Conservation (phyloP, 2,888 invertebrate species). For the Lasioglossum villosulum region DNA sequence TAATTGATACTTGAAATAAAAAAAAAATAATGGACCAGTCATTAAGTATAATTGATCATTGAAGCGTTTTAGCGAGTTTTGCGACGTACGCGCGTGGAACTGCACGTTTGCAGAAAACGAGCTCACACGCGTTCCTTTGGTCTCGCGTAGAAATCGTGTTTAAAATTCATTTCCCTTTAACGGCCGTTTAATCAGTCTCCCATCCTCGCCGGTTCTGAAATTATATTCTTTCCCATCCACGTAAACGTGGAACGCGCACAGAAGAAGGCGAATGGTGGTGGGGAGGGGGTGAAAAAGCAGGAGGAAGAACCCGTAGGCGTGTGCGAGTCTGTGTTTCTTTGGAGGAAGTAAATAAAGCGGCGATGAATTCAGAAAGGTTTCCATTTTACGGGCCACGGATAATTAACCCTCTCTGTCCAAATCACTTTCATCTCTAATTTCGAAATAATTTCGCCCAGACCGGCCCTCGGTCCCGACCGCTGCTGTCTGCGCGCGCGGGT, state of each 20-base stretch:
- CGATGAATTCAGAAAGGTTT: slow-evolving; percentile 27
- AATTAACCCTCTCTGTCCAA: slow-evolving; percentile 38
- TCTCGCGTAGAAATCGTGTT: slow-evolving; percentile 29
- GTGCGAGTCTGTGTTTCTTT: slow-evolving; percentile 31
- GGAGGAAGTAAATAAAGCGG: slow-evolving; percentile 35
- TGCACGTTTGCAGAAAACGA: neutral
- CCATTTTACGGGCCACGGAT: slow-evolving; percentile 38
- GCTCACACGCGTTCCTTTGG: neutral
- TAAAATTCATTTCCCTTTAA: slow-evolving; percentile 52
- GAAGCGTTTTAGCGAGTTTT: neutral
- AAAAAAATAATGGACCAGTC: neutral
- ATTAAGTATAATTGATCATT: neutral
- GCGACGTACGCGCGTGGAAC: neutral
- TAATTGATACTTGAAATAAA: neutral
- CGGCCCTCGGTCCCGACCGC: neutral
- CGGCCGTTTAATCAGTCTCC: slow-evolving; percentile 38
- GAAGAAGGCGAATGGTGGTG: neutral
- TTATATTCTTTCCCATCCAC: slow-evolving; percentile 25
- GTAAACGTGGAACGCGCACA: neutral
- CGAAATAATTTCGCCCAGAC: slow-evolving; percentile 33
- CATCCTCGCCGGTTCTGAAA: slow-evolving; percentile 13
- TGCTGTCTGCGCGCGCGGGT: neutral
- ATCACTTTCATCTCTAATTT: slow-evolving; percentile 56
- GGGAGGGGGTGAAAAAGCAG: neutral
- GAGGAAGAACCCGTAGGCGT: slow-evolving; percentile 6